A percentile compares a stretch with the other conserved stretches of the same genome.
phyloP scores from a whole-genome alignment of 2,888 invertebrate genomes.

The Clostera curtula region DNA sequence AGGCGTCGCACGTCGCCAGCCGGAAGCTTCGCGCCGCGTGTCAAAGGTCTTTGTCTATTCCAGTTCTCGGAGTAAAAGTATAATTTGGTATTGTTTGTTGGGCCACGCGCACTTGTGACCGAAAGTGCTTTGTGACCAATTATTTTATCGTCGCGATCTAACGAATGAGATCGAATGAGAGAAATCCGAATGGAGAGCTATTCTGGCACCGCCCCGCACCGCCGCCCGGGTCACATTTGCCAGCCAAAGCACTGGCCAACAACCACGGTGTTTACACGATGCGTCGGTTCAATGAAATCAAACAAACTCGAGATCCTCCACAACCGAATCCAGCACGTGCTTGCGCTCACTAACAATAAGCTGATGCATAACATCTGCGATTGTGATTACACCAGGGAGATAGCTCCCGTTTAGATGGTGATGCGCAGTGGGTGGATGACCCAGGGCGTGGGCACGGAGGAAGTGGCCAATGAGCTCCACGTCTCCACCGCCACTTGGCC shows the following conservation, averaged over 20 bases:
- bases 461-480: constrained; percentile 30
- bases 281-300: no score
- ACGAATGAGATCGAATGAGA: no score
- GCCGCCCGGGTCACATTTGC: no score
- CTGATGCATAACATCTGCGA: no score
- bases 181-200: no score
- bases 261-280: no score
- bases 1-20: constrained; percentile 11
- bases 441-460: constrained; percentile 22
- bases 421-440: not conserved
- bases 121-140: not conserved
- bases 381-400: no score
- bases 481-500: constrained; percentile 16
- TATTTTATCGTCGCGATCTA: not conserved
- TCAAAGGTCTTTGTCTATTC: constrained; percentile 19
- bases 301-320: no score
- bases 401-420: not conserved
- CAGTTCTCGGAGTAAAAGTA: constrained; percentile 3
- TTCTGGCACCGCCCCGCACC: no score
- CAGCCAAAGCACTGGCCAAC: no score
- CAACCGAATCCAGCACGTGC: no score
- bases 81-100: not conserved
- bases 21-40: constrained; percentile 6
- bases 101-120: constrained; percentile 1
- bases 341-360: no score